phyloP scores from a whole-genome alignment of 2,797 vertebrate species.

The Scyliorhinus canicula region DNA sequence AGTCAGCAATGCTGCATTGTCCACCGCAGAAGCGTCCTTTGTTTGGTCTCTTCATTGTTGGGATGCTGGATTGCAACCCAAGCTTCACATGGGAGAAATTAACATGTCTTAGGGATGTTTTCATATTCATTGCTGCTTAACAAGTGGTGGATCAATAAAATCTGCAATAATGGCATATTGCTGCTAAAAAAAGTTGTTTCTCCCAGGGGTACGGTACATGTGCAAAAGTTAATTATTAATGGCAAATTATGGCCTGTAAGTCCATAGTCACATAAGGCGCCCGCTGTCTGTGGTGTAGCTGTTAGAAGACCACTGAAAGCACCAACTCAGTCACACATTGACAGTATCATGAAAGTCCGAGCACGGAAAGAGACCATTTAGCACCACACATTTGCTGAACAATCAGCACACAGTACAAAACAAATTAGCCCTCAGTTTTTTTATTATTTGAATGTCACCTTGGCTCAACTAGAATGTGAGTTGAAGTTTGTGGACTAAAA shows the following conservation, averaged over 20 bases:
- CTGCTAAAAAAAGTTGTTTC: neutral
- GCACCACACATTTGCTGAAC: neutral
- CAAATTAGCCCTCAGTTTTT: neutral
- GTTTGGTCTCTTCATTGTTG: neutral
- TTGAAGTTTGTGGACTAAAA: neutral
- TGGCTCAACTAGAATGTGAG: neutral
- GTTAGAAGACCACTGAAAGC: too few species aligned
- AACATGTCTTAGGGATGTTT: neutral
- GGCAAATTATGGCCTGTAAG: neutral
- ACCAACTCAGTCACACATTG: too few species aligned
- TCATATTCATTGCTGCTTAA: neutral
- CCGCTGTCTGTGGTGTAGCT: too few species aligned
- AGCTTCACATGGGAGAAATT: neutral
- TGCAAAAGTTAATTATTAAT: neutral
- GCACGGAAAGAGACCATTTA: too few species aligned
- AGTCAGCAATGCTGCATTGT: neutral
- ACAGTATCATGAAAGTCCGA: too few species aligned
- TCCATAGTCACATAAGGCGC: neutral
- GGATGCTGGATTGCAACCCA: too few species aligned
- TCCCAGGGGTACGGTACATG: neutral
- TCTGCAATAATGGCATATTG: neutral
- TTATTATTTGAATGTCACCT: neutral
- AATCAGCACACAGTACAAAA: neutral
- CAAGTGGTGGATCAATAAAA: neutral
- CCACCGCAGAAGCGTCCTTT: neutral